These are phyloP conservation scores for Neuroterus valhalla DNA, from an alignment of 1,140 invertebrate genomes.

Conservation along the genomic window DNA sequence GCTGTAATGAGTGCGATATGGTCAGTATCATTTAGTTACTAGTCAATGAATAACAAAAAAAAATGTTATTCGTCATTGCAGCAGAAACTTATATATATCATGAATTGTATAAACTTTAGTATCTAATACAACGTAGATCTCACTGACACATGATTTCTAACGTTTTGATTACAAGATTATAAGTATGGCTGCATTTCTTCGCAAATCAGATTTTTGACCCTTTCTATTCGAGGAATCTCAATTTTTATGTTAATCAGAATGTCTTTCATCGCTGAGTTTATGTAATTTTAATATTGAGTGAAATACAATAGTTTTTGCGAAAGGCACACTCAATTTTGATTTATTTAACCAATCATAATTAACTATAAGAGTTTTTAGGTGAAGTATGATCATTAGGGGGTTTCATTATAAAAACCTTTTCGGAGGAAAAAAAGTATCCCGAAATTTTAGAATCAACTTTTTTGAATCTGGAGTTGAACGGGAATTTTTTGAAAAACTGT, in stretches of 20 bases:
- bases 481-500: too few species aligned
- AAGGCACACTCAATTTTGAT: background rate
- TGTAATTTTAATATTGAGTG: constrained; percentile 21
- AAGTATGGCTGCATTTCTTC: background rate
- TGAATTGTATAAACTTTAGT: constrained; percentile 29
- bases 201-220: background rate
- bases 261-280: constrained; percentile 15
- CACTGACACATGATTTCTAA: constrained; percentile 13
- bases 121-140: constrained; percentile 17
- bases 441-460: too few species aligned
- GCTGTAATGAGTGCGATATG: constrained; percentile 23
- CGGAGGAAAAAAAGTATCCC: too few species aligned
- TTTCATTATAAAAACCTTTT: too few species aligned
- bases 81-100: constrained; percentile 23
- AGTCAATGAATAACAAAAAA: constrained; percentile 22
- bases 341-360: too few species aligned
- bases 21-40: constrained; percentile 24
- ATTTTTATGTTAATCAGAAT: constrained; percentile 3
- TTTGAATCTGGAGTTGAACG: too few species aligned
- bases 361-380: too few species aligned
- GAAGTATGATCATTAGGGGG: too few species aligned
- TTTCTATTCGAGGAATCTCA: constrained; percentile 19
- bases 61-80: constrained; percentile 23
- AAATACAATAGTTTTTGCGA: constrained; percentile 18
- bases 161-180: constrained; percentile 18